phyloP scores from a whole-genome alignment of 2,113 vertebrate species.

The Ceyx margarethae region DNA sequence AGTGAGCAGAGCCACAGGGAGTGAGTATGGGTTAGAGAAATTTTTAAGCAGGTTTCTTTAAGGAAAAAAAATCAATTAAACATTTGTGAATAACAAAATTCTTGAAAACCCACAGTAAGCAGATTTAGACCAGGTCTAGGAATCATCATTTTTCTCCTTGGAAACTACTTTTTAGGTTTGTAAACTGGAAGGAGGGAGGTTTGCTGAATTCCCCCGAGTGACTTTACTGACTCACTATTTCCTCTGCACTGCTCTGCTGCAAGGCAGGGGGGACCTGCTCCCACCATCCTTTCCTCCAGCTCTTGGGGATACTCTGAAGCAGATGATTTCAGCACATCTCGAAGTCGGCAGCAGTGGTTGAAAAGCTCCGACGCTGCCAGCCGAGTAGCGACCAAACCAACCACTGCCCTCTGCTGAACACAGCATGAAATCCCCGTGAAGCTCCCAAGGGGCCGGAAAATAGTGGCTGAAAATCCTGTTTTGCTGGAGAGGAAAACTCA shows the following conservation, averaged over 20 bases:
- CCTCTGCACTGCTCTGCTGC: neutral
- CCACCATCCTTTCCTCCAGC: neutral
- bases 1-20: neutral
- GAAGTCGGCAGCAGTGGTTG: neutral
- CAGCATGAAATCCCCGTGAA: neutral
- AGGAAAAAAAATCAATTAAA: neutral
- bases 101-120: neutral
- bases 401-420: conserved; percentile 65
- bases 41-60: neutral
- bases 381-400: conserved; percentile 35
- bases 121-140: neutral
- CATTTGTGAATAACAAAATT: neutral
- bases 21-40: neutral
- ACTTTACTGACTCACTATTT: neutral
- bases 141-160: neutral
- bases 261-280: neutral
- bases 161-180: neutral
- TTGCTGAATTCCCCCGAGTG: neutral
- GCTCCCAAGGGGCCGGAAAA: neutral
- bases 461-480: neutral
- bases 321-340: neutral
- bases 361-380: neutral
- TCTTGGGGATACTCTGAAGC: neutral
- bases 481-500: neutral
- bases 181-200: neutral